These are phyloP conservation scores for Tenebrio molitor DNA, from an alignment of 1,140 invertebrate genomes.

Conservation along the genomic window DNA sequence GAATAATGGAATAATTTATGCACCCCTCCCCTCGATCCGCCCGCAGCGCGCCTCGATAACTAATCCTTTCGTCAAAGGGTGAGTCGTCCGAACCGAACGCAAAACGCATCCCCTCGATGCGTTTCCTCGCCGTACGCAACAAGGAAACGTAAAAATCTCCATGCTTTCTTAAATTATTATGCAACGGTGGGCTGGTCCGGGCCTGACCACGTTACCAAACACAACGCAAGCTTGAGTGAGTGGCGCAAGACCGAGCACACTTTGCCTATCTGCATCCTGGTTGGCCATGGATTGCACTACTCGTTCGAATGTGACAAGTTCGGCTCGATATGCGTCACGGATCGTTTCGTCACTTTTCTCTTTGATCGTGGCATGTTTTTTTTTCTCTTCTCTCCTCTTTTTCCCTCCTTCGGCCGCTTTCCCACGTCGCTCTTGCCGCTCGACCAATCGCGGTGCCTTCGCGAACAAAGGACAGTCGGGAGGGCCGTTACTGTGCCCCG, in stretches of 20 bases:
- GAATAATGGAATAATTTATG: conserved; percentile 10
- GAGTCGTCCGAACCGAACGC: conserved; percentile 12
- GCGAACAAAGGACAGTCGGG: neutral
- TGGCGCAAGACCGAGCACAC: conserved; percentile 35
- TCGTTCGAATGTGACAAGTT: conserved; percentile 18
- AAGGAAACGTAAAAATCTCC: too few relatives aligned
- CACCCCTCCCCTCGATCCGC: neutral
- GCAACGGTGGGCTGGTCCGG: conserved; percentile 7
- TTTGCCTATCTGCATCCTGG: conserved; percentile 45
- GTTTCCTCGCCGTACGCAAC: too few relatives aligned
- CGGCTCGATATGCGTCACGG: neutral
- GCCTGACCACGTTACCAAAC: conserved; percentile 22
- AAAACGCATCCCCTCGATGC: too few relatives aligned
- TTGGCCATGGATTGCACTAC: conserved; percentile 43
- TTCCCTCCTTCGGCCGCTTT: neutral
- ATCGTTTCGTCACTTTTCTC: conserved; percentile 5
- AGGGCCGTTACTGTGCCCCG: neutral
- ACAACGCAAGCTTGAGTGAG: conserved; percentile 45
- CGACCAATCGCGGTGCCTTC: neutral
- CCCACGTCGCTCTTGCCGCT: neutral
- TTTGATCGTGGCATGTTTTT: neutral
- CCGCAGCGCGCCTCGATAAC: too few relatives aligned
- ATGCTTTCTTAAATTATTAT: too few relatives aligned
- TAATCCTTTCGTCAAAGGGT: conserved; percentile 5
- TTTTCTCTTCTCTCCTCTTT: neutral